Evolutionary conservation across 2,113 vertebrate species (phyloP).

Genomic region (Cnemophilus loriae): DNA sequence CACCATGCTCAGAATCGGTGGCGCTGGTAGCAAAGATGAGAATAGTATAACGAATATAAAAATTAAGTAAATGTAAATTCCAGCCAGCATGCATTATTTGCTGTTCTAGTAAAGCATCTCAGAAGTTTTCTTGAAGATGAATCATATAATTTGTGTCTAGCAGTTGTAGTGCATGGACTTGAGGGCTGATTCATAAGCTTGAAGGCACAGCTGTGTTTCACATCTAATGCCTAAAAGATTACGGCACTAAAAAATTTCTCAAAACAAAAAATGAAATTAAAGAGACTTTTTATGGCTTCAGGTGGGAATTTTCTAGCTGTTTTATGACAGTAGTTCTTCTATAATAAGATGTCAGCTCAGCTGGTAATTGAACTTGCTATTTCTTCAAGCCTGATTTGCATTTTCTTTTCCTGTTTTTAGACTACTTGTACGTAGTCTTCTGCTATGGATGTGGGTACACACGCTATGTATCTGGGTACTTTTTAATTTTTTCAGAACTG

Average conservation of each 20-base stretch:
- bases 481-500: not conserved
- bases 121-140: not conserved
- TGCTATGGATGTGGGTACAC: not conserved
- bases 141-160: not conserved
- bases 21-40: not conserved
- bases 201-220: not conserved
- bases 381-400: not conserved
- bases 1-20: not conserved
- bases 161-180: not conserved
- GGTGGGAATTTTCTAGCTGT: not conserved
- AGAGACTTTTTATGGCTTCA: not conserved
- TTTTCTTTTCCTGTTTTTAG: not conserved
- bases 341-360: not conserved
- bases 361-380: not conserved
- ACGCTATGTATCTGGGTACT: not conserved
- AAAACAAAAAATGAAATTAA: not conserved
- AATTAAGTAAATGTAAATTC: not conserved
- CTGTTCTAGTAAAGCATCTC: not conserved
- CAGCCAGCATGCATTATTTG: not conserved
- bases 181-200: not conserved
- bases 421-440: not conserved
- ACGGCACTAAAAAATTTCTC: not conserved
- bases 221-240: not conserved
- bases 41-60: not conserved
- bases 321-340: not conserved